A percentile compares a stretch with the other conserved stretches of the same genome.
phyloP scores from a whole-genome alignment of 2,113 vertebrate genomes.

The Eubucco bourcierii region DNA sequence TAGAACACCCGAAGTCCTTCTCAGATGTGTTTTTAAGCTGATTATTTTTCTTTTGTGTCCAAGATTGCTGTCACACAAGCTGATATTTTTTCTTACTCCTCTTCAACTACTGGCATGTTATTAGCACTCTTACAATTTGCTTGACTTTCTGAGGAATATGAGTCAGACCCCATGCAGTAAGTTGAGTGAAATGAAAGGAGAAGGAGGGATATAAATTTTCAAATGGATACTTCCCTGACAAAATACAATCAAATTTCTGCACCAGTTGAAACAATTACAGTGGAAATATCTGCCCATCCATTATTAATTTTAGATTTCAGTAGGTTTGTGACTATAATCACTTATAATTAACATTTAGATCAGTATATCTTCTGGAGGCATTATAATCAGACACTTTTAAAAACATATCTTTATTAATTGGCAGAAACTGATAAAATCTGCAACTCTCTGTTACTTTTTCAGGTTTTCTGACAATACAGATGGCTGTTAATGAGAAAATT shows the following conservation, averaged over 20 bases:
- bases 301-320: neutral
- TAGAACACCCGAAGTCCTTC: neutral
- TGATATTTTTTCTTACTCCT: neutral
- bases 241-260: neutral
- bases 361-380: neutral
- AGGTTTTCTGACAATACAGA: neutral
- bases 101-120: neutral
- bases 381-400: neutral
- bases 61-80: neutral
- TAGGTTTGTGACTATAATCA: neutral
- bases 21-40: neutral
- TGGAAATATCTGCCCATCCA: neutral
- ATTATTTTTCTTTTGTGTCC: neutral
- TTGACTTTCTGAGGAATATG: neutral
- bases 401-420: neutral
- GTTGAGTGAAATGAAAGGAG: neutral
- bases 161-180: neutral
- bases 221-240: neutral
- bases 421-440: neutral
- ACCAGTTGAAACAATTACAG: neutral
- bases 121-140: neutral
- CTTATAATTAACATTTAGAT: neutral
- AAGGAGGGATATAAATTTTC: neutral
- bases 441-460: neutral
- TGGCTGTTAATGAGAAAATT: neutral